phyloP scores from a whole-genome alignment of 2,888 invertebrate species.

The Corythucha ciliata region DNA sequence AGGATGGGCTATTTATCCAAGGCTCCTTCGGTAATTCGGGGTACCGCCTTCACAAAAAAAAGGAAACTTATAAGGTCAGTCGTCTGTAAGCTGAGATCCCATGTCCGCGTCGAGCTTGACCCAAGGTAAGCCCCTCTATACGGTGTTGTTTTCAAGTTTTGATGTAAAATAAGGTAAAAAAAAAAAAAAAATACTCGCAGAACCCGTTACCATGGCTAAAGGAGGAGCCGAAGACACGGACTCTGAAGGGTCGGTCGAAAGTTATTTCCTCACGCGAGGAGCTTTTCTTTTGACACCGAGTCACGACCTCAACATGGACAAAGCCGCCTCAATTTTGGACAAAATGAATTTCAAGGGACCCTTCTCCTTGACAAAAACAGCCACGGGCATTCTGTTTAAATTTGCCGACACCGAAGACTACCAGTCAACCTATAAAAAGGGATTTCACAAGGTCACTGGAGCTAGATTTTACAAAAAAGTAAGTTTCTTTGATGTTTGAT shows the following conservation, averaged over 20 bases:
- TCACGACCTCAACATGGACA: conserved; percentile 76
- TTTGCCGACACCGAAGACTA: conserved; percentile 80
- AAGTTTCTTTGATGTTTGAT: no score
- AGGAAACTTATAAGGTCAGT: conserved; percentile 16
- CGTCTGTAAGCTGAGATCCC: conserved; percentile 9
- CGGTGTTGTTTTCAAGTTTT: background rate
- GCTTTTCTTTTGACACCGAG: conserved; percentile 78
- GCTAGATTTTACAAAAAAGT: conserved; percentile 80
- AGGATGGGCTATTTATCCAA: conserved; percentile 16
- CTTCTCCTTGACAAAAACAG: conserved; percentile 77
- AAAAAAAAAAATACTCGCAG: no score
- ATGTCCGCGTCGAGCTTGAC: conserved; percentile 25
- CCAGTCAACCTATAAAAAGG: conserved; percentile 76
- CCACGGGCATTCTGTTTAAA: conserved; percentile 79
- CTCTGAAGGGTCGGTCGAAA: conserved; percentile 65
- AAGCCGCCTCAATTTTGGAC: conserved; percentile 75
- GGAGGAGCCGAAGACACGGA: conserved; percentile 48
- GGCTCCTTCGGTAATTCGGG: conserved; percentile 10
- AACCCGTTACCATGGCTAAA: conserved; percentile 21
- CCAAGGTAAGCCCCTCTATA: conserved; percentile 15
- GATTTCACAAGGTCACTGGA: conserved; percentile 77
- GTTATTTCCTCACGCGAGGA: conserved; percentile 58
- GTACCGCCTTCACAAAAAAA: conserved; percentile 20
- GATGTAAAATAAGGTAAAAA: background rate
- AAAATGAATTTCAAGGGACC: conserved; percentile 81